A percentile compares a stretch with the other conserved stretches of the same genome.
phyloP scores from a whole-genome alignment of 2,888 invertebrate species.

The Epinotia ramella region DNA sequence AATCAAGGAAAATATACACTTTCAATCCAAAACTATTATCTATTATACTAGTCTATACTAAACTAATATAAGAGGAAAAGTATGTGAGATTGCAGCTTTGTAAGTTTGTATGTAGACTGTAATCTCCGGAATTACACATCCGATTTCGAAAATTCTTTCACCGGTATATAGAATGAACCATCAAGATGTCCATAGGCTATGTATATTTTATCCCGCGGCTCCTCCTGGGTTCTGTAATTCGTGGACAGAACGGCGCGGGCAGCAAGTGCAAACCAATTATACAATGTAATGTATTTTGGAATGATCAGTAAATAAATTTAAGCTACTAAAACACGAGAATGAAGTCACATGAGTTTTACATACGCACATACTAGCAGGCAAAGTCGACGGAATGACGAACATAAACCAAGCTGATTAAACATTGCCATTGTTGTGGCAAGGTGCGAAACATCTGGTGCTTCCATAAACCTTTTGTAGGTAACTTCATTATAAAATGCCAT shows the following conservation, averaged over 20 bases:
- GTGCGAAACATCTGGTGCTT: neutral
- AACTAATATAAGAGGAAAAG: too few relatives aligned
- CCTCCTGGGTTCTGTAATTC: too few relatives aligned
- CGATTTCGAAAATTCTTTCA: too few relatives aligned
- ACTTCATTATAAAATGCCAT: slow-evolving; percentile 10
- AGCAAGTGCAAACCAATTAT: neutral
- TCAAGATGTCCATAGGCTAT: too few relatives aligned
- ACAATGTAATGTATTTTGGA: neutral
- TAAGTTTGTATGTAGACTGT: too few relatives aligned
- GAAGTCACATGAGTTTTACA: neutral
- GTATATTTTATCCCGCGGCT: neutral
- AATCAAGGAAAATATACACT: too few relatives aligned
- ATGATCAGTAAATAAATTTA: neutral
- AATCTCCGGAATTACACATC: too few relatives aligned
- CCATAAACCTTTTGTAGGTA: neutral
- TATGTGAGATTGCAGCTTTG: too few relatives aligned
- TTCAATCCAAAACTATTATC: too few relatives aligned
- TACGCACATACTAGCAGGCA: neutral
- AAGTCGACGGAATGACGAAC: slow-evolving; percentile 1
- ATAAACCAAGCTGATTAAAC: slow-evolving; percentile 20
- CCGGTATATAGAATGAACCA: too few relatives aligned
- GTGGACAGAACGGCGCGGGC: too few relatives aligned
- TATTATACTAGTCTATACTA: too few relatives aligned
- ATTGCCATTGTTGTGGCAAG: neutral
- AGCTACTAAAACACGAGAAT: neutral